Base-by-base conservation (phyloP, 2,113 vertebrate genomes). In the Neomonachus schauinslandi region DNA sequence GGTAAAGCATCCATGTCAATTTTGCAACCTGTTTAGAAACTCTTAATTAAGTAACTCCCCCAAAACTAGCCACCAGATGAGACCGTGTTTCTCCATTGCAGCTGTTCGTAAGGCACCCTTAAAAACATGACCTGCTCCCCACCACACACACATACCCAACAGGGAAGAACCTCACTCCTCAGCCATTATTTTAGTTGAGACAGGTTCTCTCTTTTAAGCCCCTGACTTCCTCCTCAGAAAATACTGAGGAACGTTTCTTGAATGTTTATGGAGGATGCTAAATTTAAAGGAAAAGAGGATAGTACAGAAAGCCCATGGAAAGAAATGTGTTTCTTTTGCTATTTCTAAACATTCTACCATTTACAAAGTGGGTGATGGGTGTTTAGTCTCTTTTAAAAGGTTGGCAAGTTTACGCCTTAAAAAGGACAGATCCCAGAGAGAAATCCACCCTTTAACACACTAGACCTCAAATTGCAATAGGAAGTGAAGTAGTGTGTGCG, bases 241-340 rank as follows among this genome's bases (percentile, higher is more conserved):
- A 39, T 39, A 39, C 39, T 39, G 39, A 39, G 39, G 39, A 39
- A 46, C 46, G 12, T 19, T 96, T 63, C 88, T 95, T 94, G 0
- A 82, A 86, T 91, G 92, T 93, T 84, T 71, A 57, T 28, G 87
- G 55, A 89, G 28, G 18, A 82, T 42, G 76, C 16, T 10, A 76
- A 65, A 85, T 92, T 98, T 95, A 84, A 85, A 92, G 71, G 15
- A 42, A 91, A 98, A 98, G 36, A 55, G 6, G 89, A 24, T 33
- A 77, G 28, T 79, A 71, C 42, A 93, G 67, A 96, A 91, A 74
- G 49, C 79, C 9, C 5, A 33, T 9, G 59, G 51, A 95, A 42
- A 71, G 53, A 96, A 89, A 31, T 36, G 55, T 72, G 53, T 89
- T 81, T 96, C 28, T 92, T 89, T 96, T 87, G 31, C 28, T 83